Percentiles rank a stretch among this genome's conserved stretches.
These are phyloP conservation scores for Athalia cordata DNA, from an alignment of 2,888 invertebrate genomes.

Conservation along the genomic window DNA sequence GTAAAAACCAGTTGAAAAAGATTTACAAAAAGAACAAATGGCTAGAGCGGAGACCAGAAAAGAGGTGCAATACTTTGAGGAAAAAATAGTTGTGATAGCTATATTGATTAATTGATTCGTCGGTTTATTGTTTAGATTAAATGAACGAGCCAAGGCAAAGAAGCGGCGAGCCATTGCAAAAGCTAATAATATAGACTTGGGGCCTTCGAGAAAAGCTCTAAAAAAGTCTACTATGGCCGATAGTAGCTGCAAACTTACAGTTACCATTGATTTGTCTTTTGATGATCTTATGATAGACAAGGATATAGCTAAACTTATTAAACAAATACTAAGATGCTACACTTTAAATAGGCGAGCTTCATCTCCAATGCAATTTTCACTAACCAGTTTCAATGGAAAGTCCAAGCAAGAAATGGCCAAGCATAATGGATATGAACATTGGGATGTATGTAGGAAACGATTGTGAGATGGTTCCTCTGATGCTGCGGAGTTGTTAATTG, in stretches of 20 bases:
- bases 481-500: too few species aligned
- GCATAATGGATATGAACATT: conserved; percentile 91
- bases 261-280: conserved; percentile 94
- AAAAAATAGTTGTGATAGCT: not conserved
- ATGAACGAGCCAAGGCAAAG: conserved; percentile 84
- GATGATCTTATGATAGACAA: conserved; percentile 93
- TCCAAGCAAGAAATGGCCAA: conserved; percentile 84
- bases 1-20: conserved; percentile 82
- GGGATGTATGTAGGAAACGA: conserved; percentile 84
- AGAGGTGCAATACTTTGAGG: conserved; percentile 73
- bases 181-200: conserved; percentile 82
- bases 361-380: conserved; percentile 87
- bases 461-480: not conserved
- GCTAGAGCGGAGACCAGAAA: conserved; percentile 82
- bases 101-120: conserved; percentile 26
- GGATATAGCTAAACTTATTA: conserved; percentile 91
- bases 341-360: conserved; percentile 89
- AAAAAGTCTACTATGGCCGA: conserved; percentile 84
- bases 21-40: conserved; percentile 83
- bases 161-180: conserved; percentile 82
- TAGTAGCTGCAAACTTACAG: conserved; percentile 80
- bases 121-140: conserved; percentile 69
- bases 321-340: conserved; percentile 93
- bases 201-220: conserved; percentile 87
- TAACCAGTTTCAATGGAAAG: conserved; percentile 87